Base-by-base conservation (phyloP, 2,797 vertebrate species). In the Nannoperca australis region DNA sequence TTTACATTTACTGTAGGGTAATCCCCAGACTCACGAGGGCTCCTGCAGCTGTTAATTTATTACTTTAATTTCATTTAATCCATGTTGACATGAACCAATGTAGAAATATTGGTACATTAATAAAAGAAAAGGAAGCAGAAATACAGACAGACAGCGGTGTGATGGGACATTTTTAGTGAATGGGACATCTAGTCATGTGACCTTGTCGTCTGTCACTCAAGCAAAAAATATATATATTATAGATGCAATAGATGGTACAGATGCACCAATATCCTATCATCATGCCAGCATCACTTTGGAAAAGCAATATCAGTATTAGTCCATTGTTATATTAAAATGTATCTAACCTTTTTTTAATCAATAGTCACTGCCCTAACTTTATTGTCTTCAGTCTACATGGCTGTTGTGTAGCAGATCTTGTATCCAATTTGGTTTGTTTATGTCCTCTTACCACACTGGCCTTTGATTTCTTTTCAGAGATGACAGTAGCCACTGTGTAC, bases 401-500 rank as follows among this genome's bases (percentile, higher is more conserved):
- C 42, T 68, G 27, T 18, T 65, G 17, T 50, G 4, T n/a, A 5
- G 22, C 38, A 40, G 47, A 24, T 45, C 30, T 13, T 38, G 2
- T 9, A 4, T 1, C 3, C 15, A 14, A 69, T 34, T 63, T 30
- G 36, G 51, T 45, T 12, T 44, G 15, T 42, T 32, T 11, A 22
- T 45, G 7, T 47, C 15, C 61, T 56, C 27, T 18, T 44, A 40
- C 22, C 44, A 12, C 59, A 42, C 0, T 68, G 5, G 1, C 2
- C 10, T 20, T 51, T 49, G 1, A 4, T 64, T 69, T 65, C 0
- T 50, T 45, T 49, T 6, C 79, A 95, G 94, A 84, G 20, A 30
- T 94, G 38, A 91, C 88, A 1, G 73, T 89, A 77, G 97, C 96
- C 88, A 97, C 97, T 0, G 95, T 93, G 0, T 97, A 97, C 91